Conservation (phyloP, 2,797 vertebrate species). For the Hozukius guyotensis region DNA sequence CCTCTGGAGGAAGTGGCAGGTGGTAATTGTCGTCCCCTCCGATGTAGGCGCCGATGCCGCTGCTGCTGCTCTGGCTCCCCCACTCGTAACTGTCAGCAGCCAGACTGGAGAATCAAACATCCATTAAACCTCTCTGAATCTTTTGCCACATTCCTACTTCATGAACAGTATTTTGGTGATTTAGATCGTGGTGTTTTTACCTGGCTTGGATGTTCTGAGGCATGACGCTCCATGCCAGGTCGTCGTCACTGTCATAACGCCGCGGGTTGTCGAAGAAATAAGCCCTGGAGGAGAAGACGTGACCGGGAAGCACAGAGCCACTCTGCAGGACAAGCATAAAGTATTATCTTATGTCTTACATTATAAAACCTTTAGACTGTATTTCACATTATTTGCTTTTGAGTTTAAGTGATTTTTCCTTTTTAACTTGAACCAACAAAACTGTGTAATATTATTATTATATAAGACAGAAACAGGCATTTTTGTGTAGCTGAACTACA, state of each 20-base stretch:
- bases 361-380: neutral
- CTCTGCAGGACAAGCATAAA: constrained; percentile 68
- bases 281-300: constrained; percentile 90
- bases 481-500: neutral
- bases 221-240: constrained; percentile 92
- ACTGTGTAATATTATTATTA: too few species aligned
- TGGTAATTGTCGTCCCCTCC: constrained; percentile 82
- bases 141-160: neutral
- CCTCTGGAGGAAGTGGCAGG: constrained; percentile 78
- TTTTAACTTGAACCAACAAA: neutral
- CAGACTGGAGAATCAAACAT: constrained; percentile 78
- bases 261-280: constrained; percentile 98
- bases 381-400: neutral
- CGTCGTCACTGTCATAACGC: constrained; percentile 95
- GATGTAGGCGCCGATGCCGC: constrained; percentile 86
- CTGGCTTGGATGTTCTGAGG: constrained; percentile 92
- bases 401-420: neutral
- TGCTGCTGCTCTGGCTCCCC: constrained; percentile 84
- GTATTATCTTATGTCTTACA: neutral
- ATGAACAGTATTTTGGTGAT: neutral
- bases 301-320: constrained; percentile 87
- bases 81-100: constrained; percentile 90
- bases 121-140: neutral
- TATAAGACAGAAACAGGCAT: neutral
- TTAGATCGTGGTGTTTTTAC: constrained; percentile 60